Percentiles rank a stretch among this genome's conserved stretches.
phyloP scores from a whole-genome alignment of 2,797 vertebrate species.

The Acrossocheilus fasciatus region DNA sequence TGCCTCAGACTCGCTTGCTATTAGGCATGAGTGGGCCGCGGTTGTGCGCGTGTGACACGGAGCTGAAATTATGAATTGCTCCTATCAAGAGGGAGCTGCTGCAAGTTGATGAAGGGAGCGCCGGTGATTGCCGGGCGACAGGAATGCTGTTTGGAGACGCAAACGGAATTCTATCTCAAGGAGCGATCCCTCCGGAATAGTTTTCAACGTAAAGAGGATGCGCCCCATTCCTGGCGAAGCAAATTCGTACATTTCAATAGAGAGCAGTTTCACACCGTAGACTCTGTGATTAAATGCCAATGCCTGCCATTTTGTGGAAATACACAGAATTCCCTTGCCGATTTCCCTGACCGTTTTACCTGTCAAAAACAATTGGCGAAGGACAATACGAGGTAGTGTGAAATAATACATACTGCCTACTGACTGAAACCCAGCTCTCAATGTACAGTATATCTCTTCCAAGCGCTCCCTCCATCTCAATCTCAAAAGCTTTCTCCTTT shows the following conservation, averaged over 20 bases:
- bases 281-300: constrained; percentile 55
- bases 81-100: constrained; percentile 71
- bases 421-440: constrained; percentile 33
- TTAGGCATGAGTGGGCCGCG: constrained; percentile 65
- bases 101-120: constrained; percentile 70
- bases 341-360: constrained; percentile 44
- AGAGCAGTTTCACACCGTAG: constrained; percentile 55
- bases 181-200: constrained; percentile 77
- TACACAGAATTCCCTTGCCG: constrained; percentile 52
- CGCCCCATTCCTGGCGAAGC: constrained; percentile 42
- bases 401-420: constrained; percentile 47
- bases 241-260: constrained; percentile 57
- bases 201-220: constrained; percentile 60
- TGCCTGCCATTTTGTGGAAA: constrained; percentile 57
- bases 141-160: constrained; percentile 74
- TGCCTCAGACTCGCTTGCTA: constrained; percentile 71
- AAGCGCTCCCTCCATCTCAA: constrained; percentile 18
- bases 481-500: constrained; percentile 21
- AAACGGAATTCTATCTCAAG: constrained; percentile 78
- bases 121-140: constrained; percentile 76
- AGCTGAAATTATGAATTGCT: constrained; percentile 80
- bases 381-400: constrained; percentile 38
- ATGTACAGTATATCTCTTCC: constrained; percentile 23
- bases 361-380: constrained; percentile 57
- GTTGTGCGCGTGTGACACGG: constrained; percentile 64